Percentiles rank a stretch among this genome's conserved stretches.
phyloP scores from a whole-genome alignment of 2,797 vertebrate species.

The Anguilla pacifica region DNA sequence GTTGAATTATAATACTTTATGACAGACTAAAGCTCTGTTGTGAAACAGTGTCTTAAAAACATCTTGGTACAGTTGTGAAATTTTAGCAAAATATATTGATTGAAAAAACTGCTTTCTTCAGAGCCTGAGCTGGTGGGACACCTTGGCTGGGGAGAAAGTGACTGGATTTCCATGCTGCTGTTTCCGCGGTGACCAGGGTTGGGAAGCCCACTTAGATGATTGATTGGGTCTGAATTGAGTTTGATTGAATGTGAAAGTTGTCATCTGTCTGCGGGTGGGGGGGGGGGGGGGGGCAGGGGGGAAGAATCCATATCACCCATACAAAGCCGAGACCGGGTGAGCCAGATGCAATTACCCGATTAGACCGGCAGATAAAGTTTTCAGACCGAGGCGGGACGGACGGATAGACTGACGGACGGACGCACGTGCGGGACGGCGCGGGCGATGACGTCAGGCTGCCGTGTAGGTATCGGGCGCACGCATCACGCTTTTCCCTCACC shows the following conservation, averaged over 20 bases:
- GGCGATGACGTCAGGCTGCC: background rate
- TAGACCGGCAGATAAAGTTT: background rate
- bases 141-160: background rate
- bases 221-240: conserved; percentile 39
- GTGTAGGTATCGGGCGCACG: background rate
- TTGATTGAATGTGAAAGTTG: conserved; percentile 35
- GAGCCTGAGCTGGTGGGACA: background rate
- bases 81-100: background rate
- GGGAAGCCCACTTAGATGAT: conserved; percentile 13
- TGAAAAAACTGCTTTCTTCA: background rate
- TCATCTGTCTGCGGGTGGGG: conserved; percentile 41
- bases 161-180: background rate
- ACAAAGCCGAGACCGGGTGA: conserved; percentile 42
- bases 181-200: conserved; percentile 29
- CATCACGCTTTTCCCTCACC: background rate
- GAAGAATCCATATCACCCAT: conserved; percentile 46
- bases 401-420: background rate
- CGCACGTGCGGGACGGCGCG: background rate
- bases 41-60: background rate
- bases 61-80: background rate
- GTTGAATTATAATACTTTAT: background rate
- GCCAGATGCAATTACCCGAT: background rate
- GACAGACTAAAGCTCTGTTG: background rate
- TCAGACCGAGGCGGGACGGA: background rate
- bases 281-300: background rate